Percentiles rank a stretch among this genome's conserved stretches.
Conservation (phyloP, 2,797 vertebrate species). For the Neosilurus mollespiculum region DNA sequence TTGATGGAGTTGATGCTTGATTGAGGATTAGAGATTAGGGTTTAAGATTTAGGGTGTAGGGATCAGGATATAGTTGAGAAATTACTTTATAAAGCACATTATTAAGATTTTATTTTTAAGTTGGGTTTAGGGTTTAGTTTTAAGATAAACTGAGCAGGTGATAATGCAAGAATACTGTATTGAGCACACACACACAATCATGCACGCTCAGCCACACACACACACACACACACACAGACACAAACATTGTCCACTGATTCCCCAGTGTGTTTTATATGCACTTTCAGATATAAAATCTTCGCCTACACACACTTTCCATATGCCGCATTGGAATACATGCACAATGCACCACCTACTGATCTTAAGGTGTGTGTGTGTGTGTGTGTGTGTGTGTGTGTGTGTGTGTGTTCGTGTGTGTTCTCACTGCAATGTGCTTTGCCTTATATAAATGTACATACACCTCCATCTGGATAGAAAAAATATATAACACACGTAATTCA, state of each 20-base stretch:
- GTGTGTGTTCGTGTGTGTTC: not conserved
- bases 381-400: not conserved
- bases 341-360: not conserved
- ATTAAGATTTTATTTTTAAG: too few relatives aligned
- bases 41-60: not conserved
- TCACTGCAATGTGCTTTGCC: not conserved
- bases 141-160: not conserved
- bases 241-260: not conserved
- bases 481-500: not conserved
- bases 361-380: not conserved
- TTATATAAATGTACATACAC: not conserved
- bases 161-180: slow-evolving; percentile 17
- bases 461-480: not conserved
- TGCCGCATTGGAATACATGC: not conserved
- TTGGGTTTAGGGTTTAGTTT: not conserved
- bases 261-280: not conserved
- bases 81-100: not conserved
- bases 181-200: slow-evolving; percentile 1
- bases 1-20: not conserved
- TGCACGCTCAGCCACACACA: not conserved
- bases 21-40: not conserved
- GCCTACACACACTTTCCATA: slow-evolving; percentile 31
- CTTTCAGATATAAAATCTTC: not conserved
- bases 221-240: not conserved
- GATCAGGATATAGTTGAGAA: not conserved